Conservation (phyloP, 2,888 invertebrate genomes). For the Linnaemya vulpina region DNA sequence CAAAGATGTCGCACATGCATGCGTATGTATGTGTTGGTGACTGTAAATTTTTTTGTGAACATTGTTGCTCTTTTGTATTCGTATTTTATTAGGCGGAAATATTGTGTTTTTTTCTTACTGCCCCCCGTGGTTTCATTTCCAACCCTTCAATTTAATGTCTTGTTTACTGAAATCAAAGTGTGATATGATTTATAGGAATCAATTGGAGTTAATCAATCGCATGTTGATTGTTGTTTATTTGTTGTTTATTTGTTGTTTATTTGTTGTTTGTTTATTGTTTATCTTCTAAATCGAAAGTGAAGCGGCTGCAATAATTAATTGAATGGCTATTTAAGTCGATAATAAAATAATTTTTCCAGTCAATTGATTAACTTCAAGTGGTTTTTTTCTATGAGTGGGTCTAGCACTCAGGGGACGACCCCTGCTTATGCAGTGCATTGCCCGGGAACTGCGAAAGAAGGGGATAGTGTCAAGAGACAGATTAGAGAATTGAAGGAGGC, state of each 20-base stretch:
- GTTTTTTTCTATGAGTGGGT: no score
- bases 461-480: no score
- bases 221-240: conserved; percentile 43
- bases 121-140: conserved; percentile 46
- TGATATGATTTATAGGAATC: conserved; percentile 40
- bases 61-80: background rate
- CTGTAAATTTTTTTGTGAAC: conserved; percentile 1
- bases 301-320: background rate
- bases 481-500: no score
- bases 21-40: conserved; percentile 18
- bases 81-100: conserved; percentile 46
- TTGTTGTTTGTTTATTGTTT: conserved; percentile 52
- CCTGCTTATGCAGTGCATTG: no score
- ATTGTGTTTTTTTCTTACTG: conserved; percentile 54
- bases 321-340: no score
- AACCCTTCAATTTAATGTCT: conserved; percentile 53
- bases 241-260: conserved; percentile 40
- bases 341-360: no score
- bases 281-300: background rate
- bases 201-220: conserved; percentile 49
- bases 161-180: conserved; percentile 13
- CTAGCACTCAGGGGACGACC: no score
- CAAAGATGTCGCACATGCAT: conserved; percentile 54
- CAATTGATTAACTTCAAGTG: no score
- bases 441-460: no score